Percentiles rank a stretch among this genome's conserved stretches.
Conservation (phyloP, 2,888 invertebrate genomes). For the Lingula anatina region DNA sequence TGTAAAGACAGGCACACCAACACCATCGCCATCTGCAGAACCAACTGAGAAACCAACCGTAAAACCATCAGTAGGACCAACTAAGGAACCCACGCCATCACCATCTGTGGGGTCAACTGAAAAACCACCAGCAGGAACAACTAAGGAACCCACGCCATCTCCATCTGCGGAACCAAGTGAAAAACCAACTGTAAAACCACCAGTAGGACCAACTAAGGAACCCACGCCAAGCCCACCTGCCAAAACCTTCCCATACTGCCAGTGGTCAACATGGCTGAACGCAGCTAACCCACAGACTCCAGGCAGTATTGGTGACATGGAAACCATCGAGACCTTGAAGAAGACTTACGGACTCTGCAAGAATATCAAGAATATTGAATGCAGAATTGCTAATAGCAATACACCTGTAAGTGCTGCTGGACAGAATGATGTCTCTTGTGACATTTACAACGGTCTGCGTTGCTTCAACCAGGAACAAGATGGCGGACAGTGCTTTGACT, state of each 20-base stretch:
- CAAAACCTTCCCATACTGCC: too few species aligned
- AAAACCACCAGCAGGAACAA: background rate
- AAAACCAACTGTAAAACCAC: background rate
- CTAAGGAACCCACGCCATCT: background rate
- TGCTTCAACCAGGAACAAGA: conserved; percentile 33
- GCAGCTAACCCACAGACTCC: background rate
- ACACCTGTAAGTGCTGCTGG: conserved; percentile 20
- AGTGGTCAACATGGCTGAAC: too few species aligned
- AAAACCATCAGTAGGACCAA: background rate
- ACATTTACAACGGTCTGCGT: conserved; percentile 30
- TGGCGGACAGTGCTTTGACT: conserved; percentile 64
- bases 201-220: background rate
- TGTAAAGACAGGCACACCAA: conserved; percentile 1
- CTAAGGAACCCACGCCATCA: background rate
- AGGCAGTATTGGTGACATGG: conserved; percentile 20
- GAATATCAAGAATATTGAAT: conserved; percentile 24
- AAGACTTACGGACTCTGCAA: conserved; percentile 26
- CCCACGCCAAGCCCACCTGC: background rate
- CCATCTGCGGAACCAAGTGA: background rate
- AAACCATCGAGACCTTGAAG: conserved; percentile 18
- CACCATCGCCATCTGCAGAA: background rate
- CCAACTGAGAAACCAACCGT: background rate
- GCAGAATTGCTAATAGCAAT: conserved; percentile 22
- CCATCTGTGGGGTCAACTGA: background rate
- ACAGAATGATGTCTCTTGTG: conserved; percentile 33